Percentiles rank a stretch among this genome's conserved stretches.
These are phyloP conservation scores for Lordiphosa mommai DNA, from an alignment of 1,140 invertebrate genomes.

Conservation along the genomic window DNA sequence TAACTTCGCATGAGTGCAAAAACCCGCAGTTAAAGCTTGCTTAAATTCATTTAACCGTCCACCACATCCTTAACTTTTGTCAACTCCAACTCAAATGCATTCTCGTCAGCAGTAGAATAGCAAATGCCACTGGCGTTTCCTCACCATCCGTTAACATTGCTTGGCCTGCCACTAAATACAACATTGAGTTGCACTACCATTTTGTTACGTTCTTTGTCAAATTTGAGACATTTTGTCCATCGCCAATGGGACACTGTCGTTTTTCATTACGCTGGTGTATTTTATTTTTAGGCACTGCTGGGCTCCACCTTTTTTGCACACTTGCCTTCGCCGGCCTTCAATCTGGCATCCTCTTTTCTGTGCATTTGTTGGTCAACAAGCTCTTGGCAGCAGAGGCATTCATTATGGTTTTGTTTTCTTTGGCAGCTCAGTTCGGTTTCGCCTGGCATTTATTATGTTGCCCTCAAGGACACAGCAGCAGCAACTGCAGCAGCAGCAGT, in stretches of 20 bases:
- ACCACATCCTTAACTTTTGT: background rate
- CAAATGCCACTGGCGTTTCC: too few relatives aligned
- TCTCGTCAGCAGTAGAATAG: too few relatives aligned
- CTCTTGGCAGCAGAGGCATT: slow-evolving; percentile 47
- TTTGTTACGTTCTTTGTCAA: too few relatives aligned
- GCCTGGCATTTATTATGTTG: slow-evolving; percentile 48
- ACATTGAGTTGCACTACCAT: too few relatives aligned
- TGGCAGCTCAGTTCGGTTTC: slow-evolving; percentile 18
- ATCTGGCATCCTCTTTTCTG: background rate
- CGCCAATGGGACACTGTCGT: too few relatives aligned
- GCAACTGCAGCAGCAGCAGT: slow-evolving; percentile 3
- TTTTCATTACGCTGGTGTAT: too few relatives aligned
- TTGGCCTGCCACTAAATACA: too few relatives aligned
- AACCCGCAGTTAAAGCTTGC: background rate
- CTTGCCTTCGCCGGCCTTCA: background rate
- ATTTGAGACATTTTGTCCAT: too few relatives aligned
- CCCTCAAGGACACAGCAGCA: slow-evolving; percentile 33
- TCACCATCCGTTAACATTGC: too few relatives aligned
- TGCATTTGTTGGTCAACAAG: slow-evolving; percentile 50
- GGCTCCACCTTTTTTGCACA: background rate
- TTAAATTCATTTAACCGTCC: slow-evolving; percentile 1
- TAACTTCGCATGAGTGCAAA: too few relatives aligned
- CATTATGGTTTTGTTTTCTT: slow-evolving; percentile 48
- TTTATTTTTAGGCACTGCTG: too few relatives aligned
- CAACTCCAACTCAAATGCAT: too few relatives aligned